Evolutionary conservation across 2,113 vertebrate species (phyloP).

Genomic region (Zeus faber): DNA sequence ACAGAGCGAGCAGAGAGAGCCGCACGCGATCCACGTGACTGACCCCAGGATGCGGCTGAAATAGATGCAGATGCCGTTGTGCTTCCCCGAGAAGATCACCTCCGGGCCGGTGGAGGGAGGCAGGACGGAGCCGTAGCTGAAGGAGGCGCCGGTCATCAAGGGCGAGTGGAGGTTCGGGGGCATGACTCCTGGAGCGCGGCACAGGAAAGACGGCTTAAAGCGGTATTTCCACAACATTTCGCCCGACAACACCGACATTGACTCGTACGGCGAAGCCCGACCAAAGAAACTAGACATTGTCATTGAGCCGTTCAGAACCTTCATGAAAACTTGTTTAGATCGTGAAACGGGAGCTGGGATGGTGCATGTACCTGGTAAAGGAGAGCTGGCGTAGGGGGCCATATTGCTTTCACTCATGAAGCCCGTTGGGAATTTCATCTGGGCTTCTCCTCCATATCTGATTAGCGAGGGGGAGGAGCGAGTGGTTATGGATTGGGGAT

Average conservation of each 20-base stretch:
- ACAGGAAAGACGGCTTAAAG: no score
- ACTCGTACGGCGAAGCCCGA: no score
- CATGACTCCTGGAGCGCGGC: conserved; percentile 53
- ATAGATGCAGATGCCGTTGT: conserved; percentile 93
- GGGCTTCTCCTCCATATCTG: conserved; percentile 95
- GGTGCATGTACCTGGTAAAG: conserved; percentile 72
- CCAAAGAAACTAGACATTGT: no score
- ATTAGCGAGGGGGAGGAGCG: no score
- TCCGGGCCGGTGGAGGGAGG: conserved; percentile 82
- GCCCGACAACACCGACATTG: no score
- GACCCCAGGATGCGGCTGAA: conserved; percentile 94
- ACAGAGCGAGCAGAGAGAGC: no score
- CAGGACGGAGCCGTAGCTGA: conserved; percentile 47
- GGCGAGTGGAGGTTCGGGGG: background rate
- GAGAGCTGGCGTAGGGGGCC: conserved; percentile 84
- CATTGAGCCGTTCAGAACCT: background rate
- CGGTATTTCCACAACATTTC: no score
- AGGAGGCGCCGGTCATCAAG: background rate
- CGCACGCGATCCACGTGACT: conserved; percentile 48
- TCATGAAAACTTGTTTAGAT: background rate
- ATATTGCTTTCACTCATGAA: conserved; percentile 80
- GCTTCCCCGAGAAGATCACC: conserved; percentile 95
- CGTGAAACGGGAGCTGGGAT: conserved; percentile 35
- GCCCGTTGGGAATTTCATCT: conserved; percentile 89
- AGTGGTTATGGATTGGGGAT: no score